Conservation (phyloP, 92 coral and sea anemone species). For the Bergia sp. region DNA sequence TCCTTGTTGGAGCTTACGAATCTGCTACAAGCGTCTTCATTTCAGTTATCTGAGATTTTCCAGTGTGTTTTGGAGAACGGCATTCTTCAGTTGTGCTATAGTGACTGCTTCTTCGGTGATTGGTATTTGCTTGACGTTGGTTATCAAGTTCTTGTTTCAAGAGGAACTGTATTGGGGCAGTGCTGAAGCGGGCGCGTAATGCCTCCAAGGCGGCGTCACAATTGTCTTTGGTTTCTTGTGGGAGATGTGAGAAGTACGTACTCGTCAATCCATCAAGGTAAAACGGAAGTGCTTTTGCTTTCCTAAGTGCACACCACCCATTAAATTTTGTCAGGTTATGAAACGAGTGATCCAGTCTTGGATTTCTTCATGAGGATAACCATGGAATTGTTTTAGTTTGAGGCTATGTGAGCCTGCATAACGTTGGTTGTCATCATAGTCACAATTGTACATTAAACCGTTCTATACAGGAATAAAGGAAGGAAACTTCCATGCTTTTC, state of each 20-base stretch:
- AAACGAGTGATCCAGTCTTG: not conserved
- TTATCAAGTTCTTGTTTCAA: not conserved
- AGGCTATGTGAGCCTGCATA: not conserved
- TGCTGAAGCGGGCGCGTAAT: not conserved
- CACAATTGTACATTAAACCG: no score
- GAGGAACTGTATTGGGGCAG: not conserved
- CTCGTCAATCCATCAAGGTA: slow-evolving; percentile 3
- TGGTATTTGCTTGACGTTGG: not conserved
- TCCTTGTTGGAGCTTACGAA: no score
- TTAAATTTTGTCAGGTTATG: no score
- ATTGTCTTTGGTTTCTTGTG: not conserved
- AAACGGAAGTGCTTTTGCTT: not conserved
- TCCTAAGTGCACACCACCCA: not conserved
- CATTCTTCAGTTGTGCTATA: no score
- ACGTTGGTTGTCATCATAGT: no score
- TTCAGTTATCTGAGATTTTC: no score
- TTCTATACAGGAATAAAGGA: no score
- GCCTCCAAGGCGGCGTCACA: not conserved
- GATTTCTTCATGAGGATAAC: not conserved
- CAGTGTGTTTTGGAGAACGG: no score
- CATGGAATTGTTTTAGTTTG: not conserved
- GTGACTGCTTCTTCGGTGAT: no score
- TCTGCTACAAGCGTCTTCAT: no score
- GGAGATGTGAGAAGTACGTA: not conserved
- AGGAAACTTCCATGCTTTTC: no score